Conservation (phyloP, 2,797 vertebrate species). For the Myripristis murdjan region DNA sequence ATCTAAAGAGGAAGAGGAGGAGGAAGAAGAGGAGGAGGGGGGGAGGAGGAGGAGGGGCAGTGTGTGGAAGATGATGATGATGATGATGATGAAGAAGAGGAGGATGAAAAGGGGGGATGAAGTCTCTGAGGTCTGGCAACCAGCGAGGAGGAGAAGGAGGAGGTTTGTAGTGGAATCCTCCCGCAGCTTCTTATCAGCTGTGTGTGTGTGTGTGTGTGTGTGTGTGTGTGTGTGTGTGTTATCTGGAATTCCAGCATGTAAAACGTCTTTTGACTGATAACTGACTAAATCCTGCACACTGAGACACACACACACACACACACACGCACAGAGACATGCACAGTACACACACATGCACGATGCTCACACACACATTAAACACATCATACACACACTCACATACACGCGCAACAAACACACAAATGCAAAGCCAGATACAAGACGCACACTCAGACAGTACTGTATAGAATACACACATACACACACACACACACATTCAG, state of each 20-base stretch:
- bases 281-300: slow-evolving; percentile 2
- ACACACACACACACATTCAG: not conserved
- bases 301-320: not conserved
- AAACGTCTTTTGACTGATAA: slow-evolving; percentile 54
- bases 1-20: slow-evolving; percentile 13
- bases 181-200: slow-evolving; percentile 25
- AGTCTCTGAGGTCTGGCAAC: not conserved
- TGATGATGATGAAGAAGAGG: no score
- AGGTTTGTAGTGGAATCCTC: not conserved
- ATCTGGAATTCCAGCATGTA: slow-evolving; percentile 28
- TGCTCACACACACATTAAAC: not conserved
- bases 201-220: slow-evolving; percentile 1
- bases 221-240: slow-evolving; percentile 10
- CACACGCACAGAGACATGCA: slow-evolving; percentile 6
- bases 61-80: no score
- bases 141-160: not conserved
- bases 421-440: no score
- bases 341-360: no score
- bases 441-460: no score
- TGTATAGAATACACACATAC: not conserved
- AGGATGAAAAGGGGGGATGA: not conserved
- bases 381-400: no score
- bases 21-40: slow-evolving; percentile 2
- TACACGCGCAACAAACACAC: no score
- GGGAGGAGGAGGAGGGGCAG: not conserved